These are phyloP conservation scores for Arctocebus calabarensis DNA, from an alignment of 2,797 vertebrate species.

Conservation along the genomic window DNA sequence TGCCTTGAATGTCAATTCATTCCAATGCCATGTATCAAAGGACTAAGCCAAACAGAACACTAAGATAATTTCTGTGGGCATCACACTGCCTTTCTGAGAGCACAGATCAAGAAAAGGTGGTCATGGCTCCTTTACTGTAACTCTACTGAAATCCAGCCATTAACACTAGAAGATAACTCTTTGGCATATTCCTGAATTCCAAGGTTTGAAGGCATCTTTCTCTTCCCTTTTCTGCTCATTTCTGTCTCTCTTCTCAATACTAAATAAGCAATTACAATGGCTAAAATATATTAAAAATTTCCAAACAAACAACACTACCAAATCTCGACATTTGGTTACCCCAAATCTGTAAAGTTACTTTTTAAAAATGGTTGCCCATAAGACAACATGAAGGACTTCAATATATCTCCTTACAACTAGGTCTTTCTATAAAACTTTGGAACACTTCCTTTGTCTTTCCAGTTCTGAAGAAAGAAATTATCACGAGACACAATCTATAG, in stretches of 20 bases:
- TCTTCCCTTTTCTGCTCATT: background rate
- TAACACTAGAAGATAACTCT: conserved; percentile 53
- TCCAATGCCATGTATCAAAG: conserved; percentile 47
- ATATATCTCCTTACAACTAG: background rate
- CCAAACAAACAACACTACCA: background rate
- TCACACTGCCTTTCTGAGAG: conserved; percentile 36
- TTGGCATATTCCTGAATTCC: background rate
- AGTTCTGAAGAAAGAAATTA: conserved; percentile 51
- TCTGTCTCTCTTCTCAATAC: conserved; percentile 37
- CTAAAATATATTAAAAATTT: conserved; percentile 39
- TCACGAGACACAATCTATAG: background rate
- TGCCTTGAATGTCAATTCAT: conserved; percentile 61
- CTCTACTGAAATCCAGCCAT: conserved; percentile 45
- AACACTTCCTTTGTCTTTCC: conserved; percentile 16
- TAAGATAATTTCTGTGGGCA: conserved; percentile 50
- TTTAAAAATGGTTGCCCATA: conserved; percentile 42
- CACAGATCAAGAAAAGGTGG: conserved; percentile 24
- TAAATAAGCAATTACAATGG: background rate
- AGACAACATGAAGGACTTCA: background rate
- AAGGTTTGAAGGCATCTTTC: background rate
- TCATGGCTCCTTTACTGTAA: conserved; percentile 36
- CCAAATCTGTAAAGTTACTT: conserved; percentile 38
- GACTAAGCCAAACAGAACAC: conserved; percentile 30
- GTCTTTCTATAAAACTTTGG: conserved; percentile 41
- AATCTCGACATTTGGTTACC: background rate